phyloP scores from a whole-genome alignment of 2,888 invertebrate genomes.

The Boloria euphrosyne region DNA sequence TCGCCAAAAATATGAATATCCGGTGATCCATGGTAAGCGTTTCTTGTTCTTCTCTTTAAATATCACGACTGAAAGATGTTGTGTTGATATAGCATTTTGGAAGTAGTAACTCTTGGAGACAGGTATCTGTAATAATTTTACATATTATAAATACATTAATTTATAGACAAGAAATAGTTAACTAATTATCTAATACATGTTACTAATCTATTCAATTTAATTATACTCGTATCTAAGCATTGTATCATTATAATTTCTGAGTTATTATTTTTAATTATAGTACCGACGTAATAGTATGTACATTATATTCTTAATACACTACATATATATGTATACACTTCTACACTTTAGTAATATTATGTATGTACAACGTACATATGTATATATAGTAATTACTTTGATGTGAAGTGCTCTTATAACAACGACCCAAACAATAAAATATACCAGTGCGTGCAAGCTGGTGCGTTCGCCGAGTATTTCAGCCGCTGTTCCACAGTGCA shows the following conservation, averaged over 20 bases:
- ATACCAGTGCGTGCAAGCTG: slow-evolving; percentile 8
- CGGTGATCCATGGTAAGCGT: slow-evolving; percentile 58
- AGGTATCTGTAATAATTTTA: slow-evolving; percentile 46
- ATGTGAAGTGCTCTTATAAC: too few species aligned
- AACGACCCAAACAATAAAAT: slow-evolving; percentile 1
- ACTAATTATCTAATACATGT: background rate
- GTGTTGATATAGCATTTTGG: slow-evolving; percentile 52
- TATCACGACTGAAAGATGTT: slow-evolving; percentile 48
- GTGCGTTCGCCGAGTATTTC: slow-evolving; percentile 48
- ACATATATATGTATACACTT: too few species aligned
- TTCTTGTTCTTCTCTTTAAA: slow-evolving; percentile 34
- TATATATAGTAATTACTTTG: too few species aligned
- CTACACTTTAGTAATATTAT: too few species aligned
- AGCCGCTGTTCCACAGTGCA: slow-evolving; percentile 63
- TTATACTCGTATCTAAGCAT: background rate
- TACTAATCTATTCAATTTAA: background rate
- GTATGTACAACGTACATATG: too few species aligned
- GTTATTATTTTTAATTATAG: background rate
- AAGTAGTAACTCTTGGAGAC: slow-evolving; percentile 26
- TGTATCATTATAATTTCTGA: background rate
- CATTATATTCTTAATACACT: too few species aligned
- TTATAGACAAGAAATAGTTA: background rate
- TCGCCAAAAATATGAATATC: slow-evolving; percentile 58
- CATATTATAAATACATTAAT: background rate
- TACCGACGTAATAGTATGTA: too few species aligned